Evolutionary conservation across 2,888 invertebrate genomes (phyloP), one percentile per base, ranked within the genome.

Genomic region (Sabatieria punctata): DNA sequence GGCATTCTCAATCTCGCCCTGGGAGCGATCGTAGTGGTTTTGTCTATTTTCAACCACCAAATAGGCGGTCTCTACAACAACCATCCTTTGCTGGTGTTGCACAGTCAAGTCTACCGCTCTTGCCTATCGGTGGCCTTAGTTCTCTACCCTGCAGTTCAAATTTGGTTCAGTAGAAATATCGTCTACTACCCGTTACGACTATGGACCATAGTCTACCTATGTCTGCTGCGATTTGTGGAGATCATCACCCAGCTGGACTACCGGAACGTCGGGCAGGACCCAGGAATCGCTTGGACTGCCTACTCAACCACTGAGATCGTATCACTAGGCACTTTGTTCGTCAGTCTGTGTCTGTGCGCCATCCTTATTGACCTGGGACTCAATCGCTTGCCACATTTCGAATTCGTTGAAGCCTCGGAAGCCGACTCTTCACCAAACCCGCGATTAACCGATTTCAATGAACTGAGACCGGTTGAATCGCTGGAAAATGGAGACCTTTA

Each of bases 231-330:
- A 3, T 43, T 41, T 25, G 30, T 41, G 15, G 48, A 48, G 8
- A 44, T 44, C 8, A 2, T 44, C 22, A 33, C 39, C 23, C 44
- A 44, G 23, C 4, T 48, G 24, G 48, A 48, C 41, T 48, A 48
- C 36, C 27, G 48, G 4, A 39, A 26, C 19, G 4, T 48, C 22
- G 33, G 27, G 15, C 25, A 41, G 18, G 27, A 30, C 25, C n/a
- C 45, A 3, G 48, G 44, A 18, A 2, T 44, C n/a, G 47, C 37
- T 8, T 47, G 47, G 47, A 1, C 23, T 11, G 13, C 35, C n/a
- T 41, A 33, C 35, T 13, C 27, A 8, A 11, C 19, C 4, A 25
- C 33, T 15, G 48, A 48, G 33, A 6, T 48, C n/a, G 26, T 26
- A 15, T n/a, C 33, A 18, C 24, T 44, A 3, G 22, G 25, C 27